A percentile compares a stretch with the other conserved stretches of the same genome.
phyloP scores from a whole-genome alignment of 1,140 invertebrate species.

The Macrobrachium rosenbergii region DNA sequence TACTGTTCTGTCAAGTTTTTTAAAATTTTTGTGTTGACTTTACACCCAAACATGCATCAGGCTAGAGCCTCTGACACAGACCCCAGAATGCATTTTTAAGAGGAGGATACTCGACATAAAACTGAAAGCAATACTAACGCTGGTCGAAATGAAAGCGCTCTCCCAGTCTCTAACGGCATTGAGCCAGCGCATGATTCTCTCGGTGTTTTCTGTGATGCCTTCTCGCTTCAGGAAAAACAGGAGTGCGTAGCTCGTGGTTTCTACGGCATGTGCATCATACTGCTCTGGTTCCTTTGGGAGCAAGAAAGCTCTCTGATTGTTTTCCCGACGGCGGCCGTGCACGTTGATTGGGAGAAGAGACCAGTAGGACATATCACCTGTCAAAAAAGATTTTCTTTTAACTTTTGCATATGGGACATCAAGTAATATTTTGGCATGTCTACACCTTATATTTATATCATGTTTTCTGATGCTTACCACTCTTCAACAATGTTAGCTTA shows the following conservation, averaged over 20 bases:
- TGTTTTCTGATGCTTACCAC: too few relatives aligned
- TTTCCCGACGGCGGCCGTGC: conserved; percentile 70
- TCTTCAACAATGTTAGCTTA: too few relatives aligned
- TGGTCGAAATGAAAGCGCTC: conserved; percentile 74
- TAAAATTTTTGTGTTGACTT: background rate
- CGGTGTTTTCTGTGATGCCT: conserved; percentile 69
- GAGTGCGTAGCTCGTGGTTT: conserved; percentile 76
- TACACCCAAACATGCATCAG: too few relatives aligned
- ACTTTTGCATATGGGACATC: too few relatives aligned
- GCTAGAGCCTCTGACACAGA: too few relatives aligned
- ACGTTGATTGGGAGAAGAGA: conserved; percentile 68
- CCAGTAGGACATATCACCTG: conserved; percentile 73
- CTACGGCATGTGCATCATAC: conserved; percentile 72
- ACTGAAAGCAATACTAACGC: conserved; percentile 69
- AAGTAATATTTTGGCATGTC: too few relatives aligned
- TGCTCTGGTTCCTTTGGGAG: conserved; percentile 69
- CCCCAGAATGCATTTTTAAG: background rate
- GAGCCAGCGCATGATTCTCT: conserved; percentile 71
- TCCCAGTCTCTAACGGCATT: conserved; percentile 74
- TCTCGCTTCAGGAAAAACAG: conserved; percentile 72
- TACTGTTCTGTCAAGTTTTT: background rate
- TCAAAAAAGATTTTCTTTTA: too few relatives aligned
- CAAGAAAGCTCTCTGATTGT: conserved; percentile 71
- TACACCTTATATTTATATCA: too few relatives aligned
- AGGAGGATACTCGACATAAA: background rate